Evolutionary conservation across 2,113 vertebrate species (phyloP), one percentile per base, ranked within the genome.

Genomic region (Dendrocopos noguchii): DNA sequence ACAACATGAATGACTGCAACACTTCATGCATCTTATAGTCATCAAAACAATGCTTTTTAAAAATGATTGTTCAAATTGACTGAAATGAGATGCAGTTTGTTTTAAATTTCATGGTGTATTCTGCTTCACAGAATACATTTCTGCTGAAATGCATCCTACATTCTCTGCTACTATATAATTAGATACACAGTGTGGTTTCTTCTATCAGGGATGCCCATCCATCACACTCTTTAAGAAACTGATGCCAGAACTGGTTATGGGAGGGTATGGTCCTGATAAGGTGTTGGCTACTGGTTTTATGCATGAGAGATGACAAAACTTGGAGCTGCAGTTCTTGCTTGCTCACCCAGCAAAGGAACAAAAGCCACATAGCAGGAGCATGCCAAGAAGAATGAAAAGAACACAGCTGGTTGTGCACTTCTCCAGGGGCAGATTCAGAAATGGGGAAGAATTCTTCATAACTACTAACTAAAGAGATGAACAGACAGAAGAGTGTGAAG

Each of bases 31-130:
- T n/a, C 28, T 55, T 79, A 5, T 80, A 87, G 44, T 65, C 25
- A 80, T 25, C 64, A 95, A 89, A 84, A 56, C 7, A 78, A 60
- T 25, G 29, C 15, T 93, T 67, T 70, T 84, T 84, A 28, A 34
- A 80, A 80, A 73, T 83, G 31, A 74, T 31, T 50, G 39, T 61
- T 80, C 53, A 68, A 50, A 50, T 20, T 89, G 64, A 74, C 53
- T 4, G 1, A 80, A 89, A 82, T 0, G 0, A 79, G 33, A 67
- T 3, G 2, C 5, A 36, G 13, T 46, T 94, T 60, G 71, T 60
- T 88, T 88, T 42, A 81, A 89, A 70, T 50, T 70, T 18, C 28
- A 29, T 0, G 2, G 10, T 12, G 14, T 57, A 78, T 59, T 92
- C 92, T 91, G 36, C n/a, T 85, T 68, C 57, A 68, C 55, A 57